Conservation (phyloP, 2,113 vertebrate species). For the Hyperopisus bebe region DNA sequence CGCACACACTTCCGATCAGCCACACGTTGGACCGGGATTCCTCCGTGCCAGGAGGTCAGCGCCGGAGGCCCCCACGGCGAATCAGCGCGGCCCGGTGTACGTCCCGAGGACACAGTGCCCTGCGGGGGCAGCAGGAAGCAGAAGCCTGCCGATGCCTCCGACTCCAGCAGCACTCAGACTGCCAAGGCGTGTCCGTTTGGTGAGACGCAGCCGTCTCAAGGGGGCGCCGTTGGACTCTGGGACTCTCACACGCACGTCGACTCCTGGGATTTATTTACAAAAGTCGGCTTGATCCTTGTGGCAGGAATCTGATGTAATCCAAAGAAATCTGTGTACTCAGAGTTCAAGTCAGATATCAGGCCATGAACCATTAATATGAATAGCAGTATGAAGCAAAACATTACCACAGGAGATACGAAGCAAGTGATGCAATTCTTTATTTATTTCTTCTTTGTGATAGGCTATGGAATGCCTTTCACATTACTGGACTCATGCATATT, state of each 20-base stretch:
- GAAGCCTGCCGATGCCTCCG: too few species aligned
- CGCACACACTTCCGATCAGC: conserved; percentile 53
- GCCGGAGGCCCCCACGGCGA: conserved; percentile 43
- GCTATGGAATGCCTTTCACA: neutral
- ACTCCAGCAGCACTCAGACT: neutral
- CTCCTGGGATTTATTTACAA: conserved; percentile 6
- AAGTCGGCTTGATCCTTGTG: conserved; percentile 13
- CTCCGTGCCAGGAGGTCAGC: conserved; percentile 43
- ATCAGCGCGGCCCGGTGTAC: conserved; percentile 53
- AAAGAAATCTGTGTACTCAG: conserved; percentile 4
- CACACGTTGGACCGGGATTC: conserved; percentile 62
- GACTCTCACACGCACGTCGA: neutral
- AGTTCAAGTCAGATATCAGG: conserved; percentile 5
- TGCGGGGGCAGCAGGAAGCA: conserved; percentile 53
- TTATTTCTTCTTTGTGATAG: neutral
- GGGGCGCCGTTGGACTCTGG: neutral
- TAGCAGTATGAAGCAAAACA: neutral
- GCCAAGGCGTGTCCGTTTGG: neutral
- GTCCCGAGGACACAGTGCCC: conserved; percentile 59
- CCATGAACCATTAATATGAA: conserved; percentile 1
- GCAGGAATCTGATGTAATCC: conserved; percentile 22
- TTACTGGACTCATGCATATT: neutral
- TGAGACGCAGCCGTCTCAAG: neutral
- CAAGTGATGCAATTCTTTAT: conserved; percentile 3
- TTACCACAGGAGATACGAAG: neutral